Conservation (phyloP, 2,113 vertebrate species). For the Taurulus bubalis region DNA sequence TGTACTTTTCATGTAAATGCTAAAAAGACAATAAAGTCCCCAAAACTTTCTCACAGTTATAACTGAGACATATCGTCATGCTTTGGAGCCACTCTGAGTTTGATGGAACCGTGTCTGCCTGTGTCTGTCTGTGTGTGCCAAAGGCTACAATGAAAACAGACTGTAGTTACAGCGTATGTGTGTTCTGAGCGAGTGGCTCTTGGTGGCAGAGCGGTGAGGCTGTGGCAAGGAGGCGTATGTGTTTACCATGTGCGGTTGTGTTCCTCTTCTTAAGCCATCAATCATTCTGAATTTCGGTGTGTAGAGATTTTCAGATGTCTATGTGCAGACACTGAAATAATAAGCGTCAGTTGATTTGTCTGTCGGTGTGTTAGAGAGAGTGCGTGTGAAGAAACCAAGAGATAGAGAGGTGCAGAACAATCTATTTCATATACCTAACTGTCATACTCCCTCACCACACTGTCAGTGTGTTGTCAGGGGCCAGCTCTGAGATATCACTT, state of each 20-base stretch:
- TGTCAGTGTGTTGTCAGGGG: constrained; percentile 43
- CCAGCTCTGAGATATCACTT: constrained; percentile 48
- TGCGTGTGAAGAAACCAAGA: constrained; percentile 24
- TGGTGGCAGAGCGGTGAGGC: constrained; percentile 47
- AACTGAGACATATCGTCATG: not conserved
- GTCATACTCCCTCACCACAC: constrained; percentile 46
- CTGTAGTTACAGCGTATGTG: constrained; percentile 47
- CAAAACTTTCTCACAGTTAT: not conserved
- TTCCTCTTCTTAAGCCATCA: constrained; percentile 31
- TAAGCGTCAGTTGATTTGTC: not conserved
- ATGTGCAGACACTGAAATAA: not conserved
- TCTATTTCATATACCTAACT: constrained; percentile 30
- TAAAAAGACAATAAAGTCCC: not conserved
- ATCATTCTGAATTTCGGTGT: constrained; percentile 18
- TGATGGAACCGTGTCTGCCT: not conserved
- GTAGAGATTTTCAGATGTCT: not conserved
- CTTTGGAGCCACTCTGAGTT: constrained; percentile 29
- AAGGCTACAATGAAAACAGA: constrained; percentile 32
- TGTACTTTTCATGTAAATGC: not conserved
- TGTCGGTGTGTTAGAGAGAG: not conserved
- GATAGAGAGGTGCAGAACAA: constrained; percentile 36
- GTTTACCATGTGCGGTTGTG: constrained; percentile 50
- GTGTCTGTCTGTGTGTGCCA: constrained; percentile 8
- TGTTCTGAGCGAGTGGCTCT: constrained; percentile 23
- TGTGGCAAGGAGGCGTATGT: constrained; percentile 36